Conservation (phyloP, 2,797 vertebrate species). For the Ctenopoma multispine region DNA sequence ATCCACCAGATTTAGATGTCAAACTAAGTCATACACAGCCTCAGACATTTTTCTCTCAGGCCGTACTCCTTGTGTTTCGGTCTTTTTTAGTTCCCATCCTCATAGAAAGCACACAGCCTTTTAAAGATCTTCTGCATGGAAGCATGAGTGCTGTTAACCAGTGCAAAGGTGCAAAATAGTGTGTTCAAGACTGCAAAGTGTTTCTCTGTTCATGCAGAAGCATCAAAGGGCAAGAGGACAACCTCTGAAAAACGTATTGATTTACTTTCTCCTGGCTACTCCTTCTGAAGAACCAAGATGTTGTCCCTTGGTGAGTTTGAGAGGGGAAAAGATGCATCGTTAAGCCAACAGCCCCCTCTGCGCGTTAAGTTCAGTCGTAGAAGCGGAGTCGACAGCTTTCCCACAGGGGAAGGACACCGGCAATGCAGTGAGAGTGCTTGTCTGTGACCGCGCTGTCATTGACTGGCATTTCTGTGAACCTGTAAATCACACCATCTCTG, state of each 20-base stretch:
- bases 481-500: constrained; percentile 63
- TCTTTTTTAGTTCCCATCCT: constrained; percentile 23
- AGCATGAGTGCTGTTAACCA: background rate
- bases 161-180: constrained; percentile 26
- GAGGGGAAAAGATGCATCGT: constrained; percentile 37
- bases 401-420: constrained; percentile 27
- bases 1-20: constrained; percentile 71
- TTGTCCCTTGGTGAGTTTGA: constrained; percentile 33
- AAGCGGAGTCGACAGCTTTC: constrained; percentile 57
- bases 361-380: constrained; percentile 36
- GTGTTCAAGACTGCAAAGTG: constrained; percentile 38
- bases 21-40: constrained; percentile 56
- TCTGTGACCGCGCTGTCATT: constrained; percentile 66
- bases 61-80: constrained; percentile 24
- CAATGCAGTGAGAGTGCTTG: constrained; percentile 33
- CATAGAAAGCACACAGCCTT: constrained; percentile 5
- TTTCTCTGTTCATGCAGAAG: constrained; percentile 49
- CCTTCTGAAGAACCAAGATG: constrained; percentile 38
- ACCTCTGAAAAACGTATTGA: constrained; percentile 58
- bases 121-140: background rate
- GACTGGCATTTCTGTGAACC: constrained; percentile 56
- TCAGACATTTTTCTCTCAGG: constrained; percentile 63
- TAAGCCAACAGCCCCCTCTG: constrained; percentile 32
- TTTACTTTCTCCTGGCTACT: constrained; percentile 52
- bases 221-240: constrained; percentile 70